Evolutionary conservation across 2,888 invertebrate species (phyloP).

Genomic region (Poecilus cupreus): DNA sequence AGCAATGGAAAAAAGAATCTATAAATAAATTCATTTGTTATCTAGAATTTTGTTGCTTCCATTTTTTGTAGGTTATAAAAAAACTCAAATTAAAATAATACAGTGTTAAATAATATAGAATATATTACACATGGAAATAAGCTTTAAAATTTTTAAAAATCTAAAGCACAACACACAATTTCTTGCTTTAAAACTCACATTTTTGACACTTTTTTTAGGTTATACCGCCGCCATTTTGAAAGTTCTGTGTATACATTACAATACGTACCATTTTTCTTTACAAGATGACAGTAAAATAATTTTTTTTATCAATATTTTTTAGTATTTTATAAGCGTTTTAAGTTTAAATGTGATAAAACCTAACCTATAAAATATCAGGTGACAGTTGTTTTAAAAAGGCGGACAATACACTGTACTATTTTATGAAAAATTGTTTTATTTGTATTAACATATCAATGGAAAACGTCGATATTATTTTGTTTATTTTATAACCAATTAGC

Average conservation of each 20-base stretch:
- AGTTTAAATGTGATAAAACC: background rate
- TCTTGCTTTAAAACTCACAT: too few relatives aligned
- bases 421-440: background rate
- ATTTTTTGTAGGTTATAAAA: background rate
- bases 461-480: background rate
- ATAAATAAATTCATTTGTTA: too few relatives aligned
- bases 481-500: background rate
- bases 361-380: background rate
- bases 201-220: background rate
- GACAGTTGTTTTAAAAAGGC: conserved; percentile 18
- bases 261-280: too few relatives aligned
- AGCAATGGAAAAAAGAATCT: too few relatives aligned
- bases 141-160: too few relatives aligned
- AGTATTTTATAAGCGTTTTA: background rate
- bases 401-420: conserved; percentile 16
- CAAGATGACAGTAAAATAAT: too few relatives aligned
- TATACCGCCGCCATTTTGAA: conserved; percentile 16
- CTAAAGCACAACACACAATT: too few relatives aligned
- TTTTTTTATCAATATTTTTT: too few relatives aligned
- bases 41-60: conserved; percentile 24
- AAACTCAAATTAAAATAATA: background rate
- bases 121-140: too few relatives aligned
- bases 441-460: too few relatives aligned
- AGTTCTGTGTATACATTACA: too few relatives aligned
- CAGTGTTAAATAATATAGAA: conserved; percentile 25